Evolutionary conservation across 2,113 vertebrate species (phyloP).

Genomic region (Sterna hirundo): DNA sequence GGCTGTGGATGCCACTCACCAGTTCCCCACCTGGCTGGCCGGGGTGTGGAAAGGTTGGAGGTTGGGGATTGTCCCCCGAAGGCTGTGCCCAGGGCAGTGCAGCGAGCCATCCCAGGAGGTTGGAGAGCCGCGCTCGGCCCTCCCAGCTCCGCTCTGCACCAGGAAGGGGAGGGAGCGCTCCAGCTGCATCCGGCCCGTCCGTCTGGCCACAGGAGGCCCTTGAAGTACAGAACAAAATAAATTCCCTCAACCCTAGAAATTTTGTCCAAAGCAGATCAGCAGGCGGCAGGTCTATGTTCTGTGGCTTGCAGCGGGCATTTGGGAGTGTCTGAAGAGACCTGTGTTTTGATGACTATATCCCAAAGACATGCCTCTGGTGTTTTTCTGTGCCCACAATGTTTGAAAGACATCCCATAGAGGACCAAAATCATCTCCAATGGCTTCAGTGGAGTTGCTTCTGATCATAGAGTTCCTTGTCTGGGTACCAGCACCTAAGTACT

Average conservation of each 20-base stretch:
- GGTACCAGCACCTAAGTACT: background rate
- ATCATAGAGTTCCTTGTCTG: background rate
- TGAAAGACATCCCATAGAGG: background rate
- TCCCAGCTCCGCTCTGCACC: background rate
- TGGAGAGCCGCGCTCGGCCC: accelerated
- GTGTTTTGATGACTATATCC: background rate
- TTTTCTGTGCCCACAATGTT: background rate
- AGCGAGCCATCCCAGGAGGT: background rate
- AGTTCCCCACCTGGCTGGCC: background rate
- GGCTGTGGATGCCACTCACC: background rate
- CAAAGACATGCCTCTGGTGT: background rate
- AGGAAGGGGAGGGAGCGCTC: background rate
- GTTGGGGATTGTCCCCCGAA: background rate
- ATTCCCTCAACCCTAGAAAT: constrained; percentile 6
- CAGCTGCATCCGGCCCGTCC: background rate
- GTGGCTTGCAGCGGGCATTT: constrained; percentile 28
- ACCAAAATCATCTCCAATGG: background rate
- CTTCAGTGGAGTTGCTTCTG: background rate
- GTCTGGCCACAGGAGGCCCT: background rate
- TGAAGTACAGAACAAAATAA: constrained; percentile 27
- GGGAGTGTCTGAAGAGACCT: background rate
- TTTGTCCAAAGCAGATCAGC: constrained; percentile 2
- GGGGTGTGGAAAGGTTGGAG: background rate
- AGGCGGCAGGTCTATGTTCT: background rate
- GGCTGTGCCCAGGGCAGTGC: background rate